Percentiles rank a stretch among this genome's conserved stretches.
phyloP scores from a whole-genome alignment of 2,113 vertebrate species.

The Balaenoptera acutorostrata region DNA sequence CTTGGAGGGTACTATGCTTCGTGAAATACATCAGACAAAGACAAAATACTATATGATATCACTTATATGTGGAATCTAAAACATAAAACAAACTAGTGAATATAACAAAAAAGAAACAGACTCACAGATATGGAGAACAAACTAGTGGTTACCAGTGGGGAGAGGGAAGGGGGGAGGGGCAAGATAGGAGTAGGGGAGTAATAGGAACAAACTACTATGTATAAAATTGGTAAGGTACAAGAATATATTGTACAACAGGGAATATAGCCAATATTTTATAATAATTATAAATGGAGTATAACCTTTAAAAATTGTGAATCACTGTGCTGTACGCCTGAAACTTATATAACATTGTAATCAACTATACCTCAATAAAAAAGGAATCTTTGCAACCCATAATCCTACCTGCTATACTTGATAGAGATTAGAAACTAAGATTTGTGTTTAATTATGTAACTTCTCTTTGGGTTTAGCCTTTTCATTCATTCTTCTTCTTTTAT shows the following conservation, averaged over 20 bases:
- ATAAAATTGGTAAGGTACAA: background rate
- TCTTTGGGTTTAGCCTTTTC: background rate
- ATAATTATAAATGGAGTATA: background rate
- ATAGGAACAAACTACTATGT: background rate
- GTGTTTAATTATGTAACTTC: background rate
- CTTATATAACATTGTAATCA: background rate
- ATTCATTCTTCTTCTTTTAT: background rate
- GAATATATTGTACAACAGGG: background rate
- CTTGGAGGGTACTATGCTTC: too few species aligned
- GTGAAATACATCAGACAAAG: too few species aligned
- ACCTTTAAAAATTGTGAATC: background rate
- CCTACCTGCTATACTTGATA: background rate
- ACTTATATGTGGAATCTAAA: too few species aligned
- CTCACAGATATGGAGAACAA: too few species aligned
- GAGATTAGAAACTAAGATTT: background rate
- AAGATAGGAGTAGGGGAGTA: background rate
- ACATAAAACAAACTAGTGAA: too few species aligned
- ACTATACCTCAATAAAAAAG: background rate
- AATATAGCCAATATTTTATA: background rate
- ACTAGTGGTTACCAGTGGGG: too few species aligned
- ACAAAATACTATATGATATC: too few species aligned
- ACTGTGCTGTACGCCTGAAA: background rate
- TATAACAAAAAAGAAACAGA: too few species aligned
- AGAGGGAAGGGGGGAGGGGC: too few species aligned
- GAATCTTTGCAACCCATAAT: background rate